Conservation (phyloP, 2,113 vertebrate genomes). For the Platichthys flesus region DNA sequence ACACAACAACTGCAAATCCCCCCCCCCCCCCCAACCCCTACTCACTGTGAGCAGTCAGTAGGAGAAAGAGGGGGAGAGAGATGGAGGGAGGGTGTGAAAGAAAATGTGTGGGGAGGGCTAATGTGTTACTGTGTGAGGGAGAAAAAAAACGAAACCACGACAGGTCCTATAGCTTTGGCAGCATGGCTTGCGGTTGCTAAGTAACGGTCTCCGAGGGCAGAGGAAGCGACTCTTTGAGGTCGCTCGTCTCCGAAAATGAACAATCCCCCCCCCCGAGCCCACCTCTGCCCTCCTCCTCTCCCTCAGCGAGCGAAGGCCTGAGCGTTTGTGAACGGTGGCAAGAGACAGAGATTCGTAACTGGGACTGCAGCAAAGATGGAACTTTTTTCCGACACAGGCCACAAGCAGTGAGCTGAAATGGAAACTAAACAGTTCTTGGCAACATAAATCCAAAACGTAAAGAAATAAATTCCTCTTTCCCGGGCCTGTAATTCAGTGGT, state of each 20-base stretch:
- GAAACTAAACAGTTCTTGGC: no score
- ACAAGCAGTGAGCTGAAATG: no score
- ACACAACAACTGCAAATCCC: not conserved
- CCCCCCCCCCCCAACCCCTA: not conserved
- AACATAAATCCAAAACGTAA: no score
- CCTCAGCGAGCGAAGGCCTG: not conserved
- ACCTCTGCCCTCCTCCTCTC: not conserved
- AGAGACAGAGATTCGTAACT: not conserved
- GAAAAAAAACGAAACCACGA: constrained; percentile 5
- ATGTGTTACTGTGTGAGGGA: constrained; percentile 12
- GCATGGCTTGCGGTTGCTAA: constrained; percentile 64
- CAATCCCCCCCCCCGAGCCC: not conserved
- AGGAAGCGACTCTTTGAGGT: constrained; percentile 70
- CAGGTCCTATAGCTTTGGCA: constrained; percentile 53
- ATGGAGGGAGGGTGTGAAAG: not conserved
- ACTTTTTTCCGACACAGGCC: not conserved
- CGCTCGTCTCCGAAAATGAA: constrained; percentile 36
- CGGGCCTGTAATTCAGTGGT: not conserved
- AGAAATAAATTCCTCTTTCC: not conserved
- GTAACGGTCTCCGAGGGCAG: constrained; percentile 64
- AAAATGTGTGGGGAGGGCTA: not conserved
- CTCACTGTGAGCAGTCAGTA: not conserved
- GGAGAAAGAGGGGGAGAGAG: not conserved
- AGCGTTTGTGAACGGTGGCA: constrained; percentile 44
- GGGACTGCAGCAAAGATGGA: constrained; percentile 17